phyloP scores from a whole-genome alignment of 2,113 vertebrate genomes.

The Podarcis cretensis region DNA sequence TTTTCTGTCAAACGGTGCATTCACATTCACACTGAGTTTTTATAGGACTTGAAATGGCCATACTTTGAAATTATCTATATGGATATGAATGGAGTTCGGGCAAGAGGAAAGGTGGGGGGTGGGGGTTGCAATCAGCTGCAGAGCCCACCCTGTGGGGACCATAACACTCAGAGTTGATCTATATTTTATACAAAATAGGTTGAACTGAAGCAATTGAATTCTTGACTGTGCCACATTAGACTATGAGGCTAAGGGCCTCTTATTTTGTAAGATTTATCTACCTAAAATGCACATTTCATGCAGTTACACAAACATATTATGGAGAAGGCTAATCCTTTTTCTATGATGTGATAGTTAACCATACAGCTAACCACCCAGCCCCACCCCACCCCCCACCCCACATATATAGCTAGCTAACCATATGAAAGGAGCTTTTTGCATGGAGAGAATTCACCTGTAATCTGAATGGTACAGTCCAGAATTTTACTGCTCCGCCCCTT shows the following conservation, averaged over 20 bases:
- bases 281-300: not conserved
- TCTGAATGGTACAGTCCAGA: not conserved
- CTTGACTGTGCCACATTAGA: not conserved
- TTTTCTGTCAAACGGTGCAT: not conserved
- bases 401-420: not conserved
- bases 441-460: not conserved
- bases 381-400: too few species aligned
- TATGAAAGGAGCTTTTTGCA: not conserved
- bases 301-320: not conserved
- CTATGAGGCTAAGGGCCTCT: not conserved
- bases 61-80: not conserved
- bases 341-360: not conserved
- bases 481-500: not conserved
- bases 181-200: not conserved
- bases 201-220: not conserved
- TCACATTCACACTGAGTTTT: not conserved
- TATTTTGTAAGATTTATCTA: not conserved
- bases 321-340: not conserved
- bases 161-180: not conserved
- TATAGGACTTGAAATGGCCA: not conserved
- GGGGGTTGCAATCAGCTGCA: not conserved
- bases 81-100: not conserved
- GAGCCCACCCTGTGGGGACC: not conserved
- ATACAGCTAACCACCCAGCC: not conserved
- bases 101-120: not conserved